A percentile compares a stretch with the other conserved stretches of the same genome.
Conservation (phyloP, 2,888 invertebrate species). For the Teleiodes luculella region DNA sequence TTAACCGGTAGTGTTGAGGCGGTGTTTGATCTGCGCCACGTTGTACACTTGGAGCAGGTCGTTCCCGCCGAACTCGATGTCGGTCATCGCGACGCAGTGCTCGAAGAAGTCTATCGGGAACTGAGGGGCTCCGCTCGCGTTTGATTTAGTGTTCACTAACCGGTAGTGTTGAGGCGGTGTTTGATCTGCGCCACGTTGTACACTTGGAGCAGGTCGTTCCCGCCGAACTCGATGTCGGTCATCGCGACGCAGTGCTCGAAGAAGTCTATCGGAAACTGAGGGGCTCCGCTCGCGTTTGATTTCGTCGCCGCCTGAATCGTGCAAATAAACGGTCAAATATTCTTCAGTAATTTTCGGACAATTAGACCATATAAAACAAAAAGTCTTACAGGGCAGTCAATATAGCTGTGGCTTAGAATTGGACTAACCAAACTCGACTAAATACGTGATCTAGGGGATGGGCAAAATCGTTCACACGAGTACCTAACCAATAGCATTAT, state of each 20-base stretch:
- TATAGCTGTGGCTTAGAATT: too few relatives aligned
- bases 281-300: constrained; percentile 76
- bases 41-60: constrained; percentile 97
- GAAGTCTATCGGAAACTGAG: constrained; percentile 95
- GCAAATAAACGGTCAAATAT: neutral
- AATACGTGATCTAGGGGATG: too few relatives aligned
- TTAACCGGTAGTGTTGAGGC: constrained; percentile 84
- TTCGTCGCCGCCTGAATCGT: constrained; percentile 56
- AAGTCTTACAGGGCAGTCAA: too few relatives aligned
- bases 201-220: constrained; percentile 95
- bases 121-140: constrained; percentile 80
- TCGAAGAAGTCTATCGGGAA: constrained; percentile 99
- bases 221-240: constrained; percentile 96
- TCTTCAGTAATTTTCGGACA: too few relatives aligned
- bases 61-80: constrained; percentile 96
- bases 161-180: constrained; percentile 90
- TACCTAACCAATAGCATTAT: too few relatives aligned
- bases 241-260: constrained; percentile 96
- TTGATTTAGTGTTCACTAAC: constrained; percentile 63
- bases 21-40: constrained; percentile 93
- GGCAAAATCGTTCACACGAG: too few relatives aligned
- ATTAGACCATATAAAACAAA: too few relatives aligned
- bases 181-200: constrained; percentile 96
- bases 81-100: constrained; percentile 93
- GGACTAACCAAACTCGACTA: too few relatives aligned